These are phyloP conservation scores for Oncorhynchus nerka DNA, from an alignment of 2,113 vertebrate species.

Conservation along the genomic window DNA sequence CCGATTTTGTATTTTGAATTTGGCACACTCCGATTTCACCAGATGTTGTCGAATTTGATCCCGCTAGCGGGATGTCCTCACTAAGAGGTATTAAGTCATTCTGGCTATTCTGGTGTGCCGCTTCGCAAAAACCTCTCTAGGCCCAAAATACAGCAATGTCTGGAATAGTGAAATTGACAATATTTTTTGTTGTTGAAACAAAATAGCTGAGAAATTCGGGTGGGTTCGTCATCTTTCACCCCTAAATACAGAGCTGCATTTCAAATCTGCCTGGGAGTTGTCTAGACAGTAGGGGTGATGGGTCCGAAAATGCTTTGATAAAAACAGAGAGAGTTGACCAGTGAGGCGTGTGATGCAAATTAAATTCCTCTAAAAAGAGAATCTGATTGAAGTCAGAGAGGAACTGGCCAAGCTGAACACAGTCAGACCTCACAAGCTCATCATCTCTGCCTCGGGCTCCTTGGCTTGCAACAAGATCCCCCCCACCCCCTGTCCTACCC, in stretches of 20 bases:
- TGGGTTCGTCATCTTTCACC: conserved; percentile 43
- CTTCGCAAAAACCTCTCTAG: conserved; percentile 33
- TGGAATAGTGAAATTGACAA: conserved; percentile 48
- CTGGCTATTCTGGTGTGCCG: conserved; percentile 52
- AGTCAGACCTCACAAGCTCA: conserved; percentile 55
- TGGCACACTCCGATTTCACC: too few relatives aligned
- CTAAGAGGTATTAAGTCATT: conserved; percentile 31
- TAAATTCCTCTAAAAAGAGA: conserved; percentile 64
- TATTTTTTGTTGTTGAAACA: conserved; percentile 32
- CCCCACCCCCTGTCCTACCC: not conserved
- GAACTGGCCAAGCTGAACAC: conserved; percentile 60
- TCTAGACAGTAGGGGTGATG: conserved; percentile 41
- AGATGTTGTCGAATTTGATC: too few relatives aligned
- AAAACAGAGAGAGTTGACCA: conserved; percentile 46
- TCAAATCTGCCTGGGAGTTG: conserved; percentile 36
- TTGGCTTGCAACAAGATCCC: conserved; percentile 41
- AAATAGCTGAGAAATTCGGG: conserved; percentile 45
- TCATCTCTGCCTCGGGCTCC: conserved; percentile 48
- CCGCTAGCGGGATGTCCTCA: too few relatives aligned
- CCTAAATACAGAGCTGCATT: conserved; percentile 46
- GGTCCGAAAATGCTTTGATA: conserved; percentile 56
- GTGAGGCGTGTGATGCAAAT: conserved; percentile 68
- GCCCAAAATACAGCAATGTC: conserved; percentile 35
- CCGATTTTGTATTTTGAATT: too few relatives aligned
- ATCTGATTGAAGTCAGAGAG: conserved; percentile 61